Base-by-base conservation (phyloP, 2,888 invertebrate genomes). In the Macrosiphum euphorbiae region DNA sequence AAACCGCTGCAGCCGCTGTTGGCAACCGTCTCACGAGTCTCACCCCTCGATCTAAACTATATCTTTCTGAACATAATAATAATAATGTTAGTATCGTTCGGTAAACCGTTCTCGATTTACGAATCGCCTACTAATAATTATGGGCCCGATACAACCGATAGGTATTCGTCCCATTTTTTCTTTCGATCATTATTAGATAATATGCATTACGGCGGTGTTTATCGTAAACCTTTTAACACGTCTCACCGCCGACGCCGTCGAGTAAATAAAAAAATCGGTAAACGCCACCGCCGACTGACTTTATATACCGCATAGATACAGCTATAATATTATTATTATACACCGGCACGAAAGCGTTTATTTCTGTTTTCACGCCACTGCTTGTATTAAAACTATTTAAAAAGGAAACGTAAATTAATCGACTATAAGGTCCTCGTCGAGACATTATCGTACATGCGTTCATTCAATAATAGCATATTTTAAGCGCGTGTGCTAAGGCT, bases 1-100 rank as follows among this genome's bases (percentile, higher is more conserved):
- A 50, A 67, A 90, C 78, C 52, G 52, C 78, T 52, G 78, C 90
- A n/a, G 61, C 89, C 26, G 44, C 47, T 78, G 67, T 90, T 90
- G 90, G 90, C 90, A 90, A 50, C 41, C 50, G 16, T 52, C 52
- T 67, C 67, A 16, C 16, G 67, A 67, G 20, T 35, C 67, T 78
- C 78, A 35, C 47, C n/a, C 67, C 44, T 2, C 44, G n/a, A n/a
- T n/a, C 50, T 67, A 47, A 20, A 67, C 90, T 24, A 35, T 67
- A 5, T 67, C 35, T 35, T 67, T 67, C 35, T n/a, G 35, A 67
- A 67, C 67, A 67, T 7, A 67, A 67, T 67, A n/a, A 67, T 67
- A 7, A 67, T n/a, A n/a, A 67, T 67, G 7, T n/a, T n/a, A 67
- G 7, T 35, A 67, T 3, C n/a, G 20, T 67, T 35, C 7, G 16